phyloP scores from a whole-genome alignment of 2,888 invertebrate species.

The Lycophotia porphyrea region DNA sequence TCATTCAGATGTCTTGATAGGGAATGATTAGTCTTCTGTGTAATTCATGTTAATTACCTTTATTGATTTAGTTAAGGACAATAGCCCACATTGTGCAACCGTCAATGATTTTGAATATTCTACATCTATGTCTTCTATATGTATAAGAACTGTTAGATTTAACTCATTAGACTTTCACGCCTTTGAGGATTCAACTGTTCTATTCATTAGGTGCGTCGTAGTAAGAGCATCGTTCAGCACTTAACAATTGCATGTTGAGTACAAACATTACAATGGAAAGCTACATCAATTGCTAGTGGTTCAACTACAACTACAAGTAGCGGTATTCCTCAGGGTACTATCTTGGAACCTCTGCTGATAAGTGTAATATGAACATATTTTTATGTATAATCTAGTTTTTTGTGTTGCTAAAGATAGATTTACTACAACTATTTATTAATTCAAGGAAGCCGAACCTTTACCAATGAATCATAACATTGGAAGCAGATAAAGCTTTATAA shows the following conservation, averaged over 20 bases:
- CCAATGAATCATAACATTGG: not conserved
- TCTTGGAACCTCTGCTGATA: constrained; percentile 10
- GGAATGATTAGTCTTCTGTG: constrained; percentile 26
- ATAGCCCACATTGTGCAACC: not conserved
- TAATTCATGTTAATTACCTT: constrained; percentile 36
- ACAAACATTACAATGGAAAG: constrained; percentile 35
- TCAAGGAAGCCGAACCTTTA: not conserved
- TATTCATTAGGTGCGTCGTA: constrained; percentile 6
- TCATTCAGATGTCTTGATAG: constrained; percentile 56
- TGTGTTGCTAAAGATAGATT: not conserved
- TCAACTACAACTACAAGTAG: not conserved
- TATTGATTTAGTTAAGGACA: constrained; percentile 17
- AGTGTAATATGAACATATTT: not conserved
- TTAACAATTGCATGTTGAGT: constrained; percentile 33
- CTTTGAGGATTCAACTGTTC: not conserved
- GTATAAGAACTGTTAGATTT: not conserved
- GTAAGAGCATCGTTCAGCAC: constrained; percentile 43
- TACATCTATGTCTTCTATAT: not conserved
- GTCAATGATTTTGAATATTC: not conserved
- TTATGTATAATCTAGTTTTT: not conserved
- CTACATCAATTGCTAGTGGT: not conserved
- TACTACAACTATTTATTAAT: not conserved
- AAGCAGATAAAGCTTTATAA: not conserved
- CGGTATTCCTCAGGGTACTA: constrained; percentile 4
- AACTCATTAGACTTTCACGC: constrained; percentile 1